Evolutionary conservation across 1,140 invertebrate genomes (phyloP), one percentile per base, ranked within the genome.

Genomic region (Zaprionus camerounensis): DNA sequence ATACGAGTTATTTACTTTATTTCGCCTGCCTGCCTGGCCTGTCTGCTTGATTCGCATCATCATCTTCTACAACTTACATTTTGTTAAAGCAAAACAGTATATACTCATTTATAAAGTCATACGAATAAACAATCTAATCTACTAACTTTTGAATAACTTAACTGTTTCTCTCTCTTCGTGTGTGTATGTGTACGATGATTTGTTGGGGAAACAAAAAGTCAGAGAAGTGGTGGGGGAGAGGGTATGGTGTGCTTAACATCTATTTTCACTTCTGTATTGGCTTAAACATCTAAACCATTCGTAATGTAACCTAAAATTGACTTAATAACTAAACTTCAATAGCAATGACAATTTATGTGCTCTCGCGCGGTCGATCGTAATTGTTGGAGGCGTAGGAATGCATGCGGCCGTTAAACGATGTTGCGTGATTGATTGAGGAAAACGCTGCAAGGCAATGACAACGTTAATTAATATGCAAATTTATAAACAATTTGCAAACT

Each of bases 291-390:
- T 90, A 88, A 76, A 90, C 81, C 78, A 90, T 88, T 81, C 66
- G 71, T 81, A 84, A 88, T 55, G 74, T 90, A 72, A 86, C 71
- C 81, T 88, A 81, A 90, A 79, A 79, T 73, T 76, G 75, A 69
- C 84, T 88, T 88, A 88, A 79, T 15, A 88, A 90, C 78, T 90
- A 90, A 90, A 88, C 74, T 84, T 80, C 71, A 88, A 79, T 88
- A 90, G 75, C 73, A 84, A 88, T 84, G 85, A 90, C 81, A 79
- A 71, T 72, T 83, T 69, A 81, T 84, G 66, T 87, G 78, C 78
- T 70, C 69, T 70, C 80, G 55, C 63, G 46, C 46, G 46, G 12
- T 51, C 73, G 56, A 75, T 49, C 68, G 74, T 66, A 66, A 36
- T 75, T 80, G 67, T 69, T 78, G 67, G 58, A 84, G 81, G 62